Evolutionary conservation across 2,888 invertebrate genomes (phyloP).

Genomic region (Drosophila anomelani): DNA sequence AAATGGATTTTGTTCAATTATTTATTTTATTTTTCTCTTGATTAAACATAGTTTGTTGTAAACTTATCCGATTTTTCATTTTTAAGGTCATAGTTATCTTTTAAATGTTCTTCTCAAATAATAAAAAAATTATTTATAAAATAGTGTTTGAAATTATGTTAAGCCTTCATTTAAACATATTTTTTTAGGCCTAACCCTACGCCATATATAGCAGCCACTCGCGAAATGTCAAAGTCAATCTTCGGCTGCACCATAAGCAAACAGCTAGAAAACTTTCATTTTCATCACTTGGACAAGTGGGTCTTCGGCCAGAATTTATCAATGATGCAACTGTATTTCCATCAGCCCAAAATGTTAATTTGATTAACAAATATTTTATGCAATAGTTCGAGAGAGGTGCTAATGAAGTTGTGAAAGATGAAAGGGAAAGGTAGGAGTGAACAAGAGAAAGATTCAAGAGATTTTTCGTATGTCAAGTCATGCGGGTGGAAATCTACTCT

Average conservation of each 20-base stretch:
- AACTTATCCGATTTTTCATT: no score
- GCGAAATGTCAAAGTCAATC: slow-evolving; percentile 55
- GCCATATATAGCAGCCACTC: slow-evolving; percentile 59
- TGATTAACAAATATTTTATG: slow-evolving; percentile 30
- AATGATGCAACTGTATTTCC: slow-evolving; percentile 55
- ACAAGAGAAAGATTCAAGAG: background rate
- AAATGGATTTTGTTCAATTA: no score
- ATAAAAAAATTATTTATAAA: no score
- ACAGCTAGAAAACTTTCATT: slow-evolving; percentile 66
- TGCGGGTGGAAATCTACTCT: slow-evolving; percentile 7
- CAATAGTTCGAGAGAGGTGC: slow-evolving; percentile 21
- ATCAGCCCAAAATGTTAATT: slow-evolving; percentile 28
- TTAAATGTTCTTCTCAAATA: no score
- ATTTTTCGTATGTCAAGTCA: background rate
- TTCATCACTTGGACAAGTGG: slow-evolving; percentile 20
- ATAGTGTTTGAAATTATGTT: background rate
- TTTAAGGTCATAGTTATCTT: no score
- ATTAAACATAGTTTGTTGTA: no score
- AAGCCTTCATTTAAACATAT: background rate
- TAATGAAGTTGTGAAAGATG: slow-evolving; percentile 11
- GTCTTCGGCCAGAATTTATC: slow-evolving; percentile 50
- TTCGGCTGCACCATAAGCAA: slow-evolving; percentile 31
- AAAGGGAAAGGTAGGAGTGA: slow-evolving; percentile 31
- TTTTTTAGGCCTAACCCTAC: slow-evolving; percentile 32
- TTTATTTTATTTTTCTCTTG: no score